Evolutionary conservation across 2,797 vertebrate species (phyloP).

Genomic region (Stomatorhinus walkeri): DNA sequence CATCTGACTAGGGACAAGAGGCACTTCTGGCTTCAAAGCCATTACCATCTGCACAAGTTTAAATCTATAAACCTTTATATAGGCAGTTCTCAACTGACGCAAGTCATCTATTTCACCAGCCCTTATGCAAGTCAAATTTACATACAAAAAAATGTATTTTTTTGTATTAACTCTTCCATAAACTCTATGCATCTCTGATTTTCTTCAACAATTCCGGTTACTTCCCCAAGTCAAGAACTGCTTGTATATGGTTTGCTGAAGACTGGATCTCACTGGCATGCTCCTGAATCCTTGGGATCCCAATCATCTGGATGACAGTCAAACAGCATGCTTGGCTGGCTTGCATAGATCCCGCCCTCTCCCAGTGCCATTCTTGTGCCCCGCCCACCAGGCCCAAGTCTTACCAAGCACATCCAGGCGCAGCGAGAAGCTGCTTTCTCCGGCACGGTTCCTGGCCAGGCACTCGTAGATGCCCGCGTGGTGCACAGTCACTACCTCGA

Average conservation of each 20-base stretch:
- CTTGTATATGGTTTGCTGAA: not conserved
- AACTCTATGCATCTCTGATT: not conserved
- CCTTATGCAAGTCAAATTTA: not conserved
- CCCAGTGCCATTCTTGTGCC: not conserved
- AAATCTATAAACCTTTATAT: not conserved
- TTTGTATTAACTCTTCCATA: not conserved
- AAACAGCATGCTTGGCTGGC: not conserved
- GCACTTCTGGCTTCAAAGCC: not conserved
- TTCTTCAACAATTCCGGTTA: not conserved
- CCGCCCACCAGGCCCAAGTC: constrained; percentile 22
- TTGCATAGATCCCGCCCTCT: not conserved
- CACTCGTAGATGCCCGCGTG: constrained; percentile 85
- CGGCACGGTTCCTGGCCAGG: constrained; percentile 81
- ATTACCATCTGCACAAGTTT: not conserved
- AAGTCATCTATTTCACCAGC: not conserved
- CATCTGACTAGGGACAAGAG: not conserved
- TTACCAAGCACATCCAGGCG: constrained; percentile 81
- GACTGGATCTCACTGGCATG: not conserved
- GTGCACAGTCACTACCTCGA: constrained; percentile 81
- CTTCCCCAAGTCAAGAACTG: not conserved
- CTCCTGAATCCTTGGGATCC: not conserved
- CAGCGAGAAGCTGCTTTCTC: constrained; percentile 75
- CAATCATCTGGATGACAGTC: not conserved
- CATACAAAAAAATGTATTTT: not conserved
- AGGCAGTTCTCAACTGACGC: not conserved